phyloP scores from a whole-genome alignment of 2,113 vertebrate species.

The Dendrocopos noguchii region DNA sequence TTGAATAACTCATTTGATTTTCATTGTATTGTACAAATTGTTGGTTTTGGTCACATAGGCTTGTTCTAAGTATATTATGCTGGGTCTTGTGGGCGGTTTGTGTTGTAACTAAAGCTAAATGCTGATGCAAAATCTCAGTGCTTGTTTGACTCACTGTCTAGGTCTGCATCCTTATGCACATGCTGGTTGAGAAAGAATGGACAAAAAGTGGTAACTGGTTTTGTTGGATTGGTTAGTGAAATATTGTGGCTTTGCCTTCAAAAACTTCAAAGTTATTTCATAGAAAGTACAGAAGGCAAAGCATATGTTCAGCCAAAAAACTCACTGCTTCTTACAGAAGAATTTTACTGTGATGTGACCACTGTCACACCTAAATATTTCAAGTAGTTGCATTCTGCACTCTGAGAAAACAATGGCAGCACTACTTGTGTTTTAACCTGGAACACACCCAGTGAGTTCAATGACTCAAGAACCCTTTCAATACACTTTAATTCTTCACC shows the following conservation, averaged over 20 bases:
- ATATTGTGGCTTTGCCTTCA: not conserved
- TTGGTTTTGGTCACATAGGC: not conserved
- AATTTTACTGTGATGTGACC: not conserved
- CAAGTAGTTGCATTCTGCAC: not conserved
- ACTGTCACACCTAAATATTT: not conserved
- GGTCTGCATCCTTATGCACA: not conserved
- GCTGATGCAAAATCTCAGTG: not conserved
- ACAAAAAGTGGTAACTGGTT: not conserved
- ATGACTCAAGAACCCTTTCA: slow-evolving; percentile 20
- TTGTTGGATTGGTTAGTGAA: not conserved
- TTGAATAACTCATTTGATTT: not conserved
- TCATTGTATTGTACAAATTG: not conserved
- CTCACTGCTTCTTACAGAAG: not conserved
- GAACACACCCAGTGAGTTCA: not conserved
- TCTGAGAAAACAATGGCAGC: slow-evolving; percentile 3
- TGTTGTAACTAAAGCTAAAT: not conserved
- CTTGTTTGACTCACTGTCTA: not conserved
- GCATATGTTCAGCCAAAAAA: not conserved
- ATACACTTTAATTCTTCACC: slow-evolving; percentile 27
- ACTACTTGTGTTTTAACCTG: slow-evolving; percentile 31
- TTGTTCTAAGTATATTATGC: not conserved
- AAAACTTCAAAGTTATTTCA: not conserved
- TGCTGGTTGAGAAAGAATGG: not conserved
- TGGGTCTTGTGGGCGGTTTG: not conserved
- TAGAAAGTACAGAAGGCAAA: not conserved